Conservation (phyloP, 2,888 invertebrate genomes). For the Lumbricus terrestris region DNA sequence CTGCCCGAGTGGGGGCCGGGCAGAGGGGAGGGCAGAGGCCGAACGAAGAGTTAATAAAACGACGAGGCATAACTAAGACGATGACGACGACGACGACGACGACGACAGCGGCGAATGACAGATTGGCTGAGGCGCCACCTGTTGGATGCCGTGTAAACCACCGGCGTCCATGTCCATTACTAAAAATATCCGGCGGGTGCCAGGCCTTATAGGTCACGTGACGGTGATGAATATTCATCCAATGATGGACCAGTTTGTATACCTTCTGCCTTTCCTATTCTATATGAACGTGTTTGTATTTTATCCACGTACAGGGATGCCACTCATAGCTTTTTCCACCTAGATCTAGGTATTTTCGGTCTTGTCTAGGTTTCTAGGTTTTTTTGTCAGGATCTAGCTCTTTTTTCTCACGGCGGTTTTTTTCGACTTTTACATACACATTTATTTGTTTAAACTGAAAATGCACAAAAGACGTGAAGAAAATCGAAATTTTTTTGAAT, state of each 20-base stretch:
- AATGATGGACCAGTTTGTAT: neutral
- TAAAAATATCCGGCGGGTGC: neutral
- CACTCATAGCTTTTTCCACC: neutral
- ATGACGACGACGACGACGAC: too few species aligned
- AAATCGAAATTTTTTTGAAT: neutral
- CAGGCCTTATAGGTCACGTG: neutral
- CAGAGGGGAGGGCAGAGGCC: conserved; percentile 3
- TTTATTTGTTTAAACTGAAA: too few species aligned
- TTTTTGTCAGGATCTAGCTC: too few species aligned
- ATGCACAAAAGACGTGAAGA: too few species aligned
- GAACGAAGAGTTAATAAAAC: conserved; percentile 3
- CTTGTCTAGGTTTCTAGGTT: too few species aligned
- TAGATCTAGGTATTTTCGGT: too few species aligned
- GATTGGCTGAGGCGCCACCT: conserved; percentile 10
- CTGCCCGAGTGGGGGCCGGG: neutral
- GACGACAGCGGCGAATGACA: neutral
- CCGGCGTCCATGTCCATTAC: neutral
- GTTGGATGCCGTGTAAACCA: neutral
- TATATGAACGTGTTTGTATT: neutral
- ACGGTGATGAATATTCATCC: neutral
- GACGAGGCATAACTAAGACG: conserved; percentile 3
- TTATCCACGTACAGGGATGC: too few species aligned
- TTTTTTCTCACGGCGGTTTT: too few species aligned
- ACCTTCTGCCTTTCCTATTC: neutral
- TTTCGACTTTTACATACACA: too few species aligned